Conservation (phyloP, 2,888 invertebrate genomes). For the Xestia sexstrigata region DNA sequence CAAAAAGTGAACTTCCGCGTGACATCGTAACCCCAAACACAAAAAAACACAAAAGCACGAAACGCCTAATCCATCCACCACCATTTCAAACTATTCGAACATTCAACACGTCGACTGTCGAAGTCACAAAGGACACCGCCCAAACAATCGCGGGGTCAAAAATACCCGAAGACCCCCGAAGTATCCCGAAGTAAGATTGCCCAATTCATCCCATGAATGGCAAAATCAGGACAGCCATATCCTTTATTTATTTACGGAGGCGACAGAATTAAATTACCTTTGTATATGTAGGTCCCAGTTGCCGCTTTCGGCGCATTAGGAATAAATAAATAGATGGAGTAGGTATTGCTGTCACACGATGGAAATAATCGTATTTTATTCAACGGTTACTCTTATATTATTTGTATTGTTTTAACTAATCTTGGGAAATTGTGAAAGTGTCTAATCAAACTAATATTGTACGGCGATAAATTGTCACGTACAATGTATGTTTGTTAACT, state of each 20-base stretch:
- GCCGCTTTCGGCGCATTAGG: constrained; percentile 23
- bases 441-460: too few species aligned
- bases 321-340: constrained; percentile 22
- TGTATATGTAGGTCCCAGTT: constrained; percentile 29
- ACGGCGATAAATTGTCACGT: too few species aligned
- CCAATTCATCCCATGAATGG: constrained; percentile 78
- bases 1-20: neutral
- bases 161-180: constrained; percentile 55
- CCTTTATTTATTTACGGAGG: constrained; percentile 74
- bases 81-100: constrained; percentile 32
- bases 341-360: neutral
- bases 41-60: neutral
- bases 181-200: constrained; percentile 71
- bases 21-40: neutral
- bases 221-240: constrained; percentile 71
- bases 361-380: neutral
- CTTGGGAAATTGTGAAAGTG: neutral
- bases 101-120: constrained; percentile 45
- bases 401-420: neutral
- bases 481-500: too few species aligned
- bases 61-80: neutral
- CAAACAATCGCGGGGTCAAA: constrained; percentile 68
- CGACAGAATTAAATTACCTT: constrained; percentile 72
- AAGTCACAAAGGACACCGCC: constrained; percentile 61
- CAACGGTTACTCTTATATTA: neutral